Percentiles rank a stretch among this genome's conserved stretches.
Conservation (phyloP, 1,140 invertebrate genomes). For the Apolygus lucorum region DNA sequence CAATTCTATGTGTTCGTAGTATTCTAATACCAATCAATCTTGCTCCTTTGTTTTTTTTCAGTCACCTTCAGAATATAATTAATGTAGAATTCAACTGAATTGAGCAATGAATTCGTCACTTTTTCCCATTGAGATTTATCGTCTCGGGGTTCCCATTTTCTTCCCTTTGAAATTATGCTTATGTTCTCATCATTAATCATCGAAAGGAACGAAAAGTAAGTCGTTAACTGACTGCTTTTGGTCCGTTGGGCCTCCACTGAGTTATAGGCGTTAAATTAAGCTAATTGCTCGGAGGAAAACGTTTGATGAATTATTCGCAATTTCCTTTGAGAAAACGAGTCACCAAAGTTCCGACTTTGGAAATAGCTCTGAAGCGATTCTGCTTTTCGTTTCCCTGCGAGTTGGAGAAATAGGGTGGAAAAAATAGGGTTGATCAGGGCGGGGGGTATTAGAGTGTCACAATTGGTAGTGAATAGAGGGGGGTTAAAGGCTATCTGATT, state of each 20-base stretch:
- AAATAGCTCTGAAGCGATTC: neutral
- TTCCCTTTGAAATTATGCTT: neutral
- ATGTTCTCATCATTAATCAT: constrained; percentile 7
- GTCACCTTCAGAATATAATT: too few relatives aligned
- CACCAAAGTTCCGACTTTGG: neutral
- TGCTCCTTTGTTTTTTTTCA: too few relatives aligned
- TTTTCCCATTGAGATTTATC: neutral
- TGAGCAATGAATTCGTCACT: neutral
- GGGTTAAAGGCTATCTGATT: neutral
- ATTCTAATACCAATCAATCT: too few relatives aligned
- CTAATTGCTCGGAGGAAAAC: constrained; percentile 4
- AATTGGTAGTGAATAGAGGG: neutral
- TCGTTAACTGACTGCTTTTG: constrained; percentile 7
- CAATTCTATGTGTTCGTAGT: too few relatives aligned
- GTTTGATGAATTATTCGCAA: constrained; percentile 15
- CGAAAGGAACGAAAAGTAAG: neutral
- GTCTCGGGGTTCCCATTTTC: neutral
- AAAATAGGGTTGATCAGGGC: neutral
- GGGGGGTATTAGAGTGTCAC: neutral
- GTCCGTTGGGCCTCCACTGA: neutral
- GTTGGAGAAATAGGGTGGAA: neutral
- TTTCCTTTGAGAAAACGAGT: constrained; percentile 5
- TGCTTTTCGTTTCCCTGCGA: neutral
- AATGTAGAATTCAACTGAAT: too few relatives aligned
- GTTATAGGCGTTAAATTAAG: constrained; percentile 7